Conservation (phyloP, 2,797 vertebrate genomes). For the Kryptopterus vitreolus region DNA sequence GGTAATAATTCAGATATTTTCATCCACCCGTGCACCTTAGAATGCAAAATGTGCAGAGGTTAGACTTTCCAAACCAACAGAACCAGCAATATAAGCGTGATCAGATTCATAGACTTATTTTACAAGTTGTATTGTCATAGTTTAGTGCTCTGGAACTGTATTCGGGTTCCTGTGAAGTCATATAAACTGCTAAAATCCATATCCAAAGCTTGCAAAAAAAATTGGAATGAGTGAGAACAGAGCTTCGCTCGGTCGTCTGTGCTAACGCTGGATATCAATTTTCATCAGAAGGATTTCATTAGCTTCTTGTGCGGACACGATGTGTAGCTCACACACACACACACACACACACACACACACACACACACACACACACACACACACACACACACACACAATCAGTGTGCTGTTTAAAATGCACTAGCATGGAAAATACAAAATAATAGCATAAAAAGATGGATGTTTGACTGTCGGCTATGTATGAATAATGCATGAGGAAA, state of each 20-base stretch:
- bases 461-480: slow-evolving; percentile 22
- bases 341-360: neutral
- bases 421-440: neutral
- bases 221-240: neutral
- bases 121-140: slow-evolving; percentile 4
- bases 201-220: neutral
- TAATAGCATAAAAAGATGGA: slow-evolving; percentile 12
- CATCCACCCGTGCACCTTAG: neutral
- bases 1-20: neutral
- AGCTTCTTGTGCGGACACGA: neutral
- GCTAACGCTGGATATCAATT: slow-evolving; percentile 21
- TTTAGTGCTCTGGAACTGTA: neutral
- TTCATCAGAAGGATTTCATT: slow-evolving; percentile 33
- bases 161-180: slow-evolving; percentile 1
- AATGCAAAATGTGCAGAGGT: neutral
- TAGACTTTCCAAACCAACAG: neutral
- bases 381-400: slow-evolving; percentile 6
- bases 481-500: slow-evolving; percentile 37
- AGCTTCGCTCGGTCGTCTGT: neutral
- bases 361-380: too few species aligned
- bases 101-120: neutral
- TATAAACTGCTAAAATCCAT: neutral
- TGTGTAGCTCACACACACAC: neutral
- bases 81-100: neutral
- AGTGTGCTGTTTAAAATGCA: neutral